phyloP scores from a whole-genome alignment of 2,797 vertebrate genomes.

The Sebastes trivittatus region DNA sequence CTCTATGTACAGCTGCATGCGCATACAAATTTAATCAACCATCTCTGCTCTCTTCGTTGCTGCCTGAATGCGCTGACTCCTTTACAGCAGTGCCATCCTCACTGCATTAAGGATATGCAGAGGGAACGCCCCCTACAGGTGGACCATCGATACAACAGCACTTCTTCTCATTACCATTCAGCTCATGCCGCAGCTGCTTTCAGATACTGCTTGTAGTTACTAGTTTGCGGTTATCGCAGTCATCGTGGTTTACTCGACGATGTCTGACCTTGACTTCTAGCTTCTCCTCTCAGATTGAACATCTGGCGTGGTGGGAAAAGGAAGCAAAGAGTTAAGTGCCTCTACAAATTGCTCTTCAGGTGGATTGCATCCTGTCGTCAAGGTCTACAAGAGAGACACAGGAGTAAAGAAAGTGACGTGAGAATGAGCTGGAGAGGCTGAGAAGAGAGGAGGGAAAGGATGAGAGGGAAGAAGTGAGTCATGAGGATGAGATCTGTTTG shows the following conservation, averaged over 20 bases:
- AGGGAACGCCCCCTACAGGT: conserved; percentile 53
- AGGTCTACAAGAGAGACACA: not conserved
- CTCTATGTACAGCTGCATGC: conserved; percentile 54
- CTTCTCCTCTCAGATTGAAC: not conserved
- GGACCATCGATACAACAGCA: not conserved
- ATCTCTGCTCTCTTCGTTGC: conserved; percentile 45
- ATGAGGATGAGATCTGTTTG: not conserved
- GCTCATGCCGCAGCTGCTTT: conserved; percentile 7
- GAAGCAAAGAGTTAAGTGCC: not conserved
- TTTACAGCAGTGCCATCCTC: conserved; percentile 38
- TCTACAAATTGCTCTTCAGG: conserved; percentile 10
- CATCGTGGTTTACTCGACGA: not conserved
- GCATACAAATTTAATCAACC: conserved; percentile 70
- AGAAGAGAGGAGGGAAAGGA: not conserved
- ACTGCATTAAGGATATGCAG: conserved; percentile 24
- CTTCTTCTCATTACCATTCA: not conserved
- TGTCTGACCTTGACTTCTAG: conserved; percentile 15
- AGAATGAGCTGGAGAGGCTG: not conserved
- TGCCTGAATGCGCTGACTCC: conserved; percentile 53
- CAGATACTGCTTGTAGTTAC: not conserved
- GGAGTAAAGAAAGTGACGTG: not conserved
- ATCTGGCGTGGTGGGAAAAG: not conserved
- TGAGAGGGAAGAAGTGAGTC: not conserved
- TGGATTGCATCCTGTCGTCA: conserved; percentile 1
- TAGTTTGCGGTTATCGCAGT: not conserved